Base-by-base conservation (phyloP, 2,113 vertebrate genomes). In the Pagrus major region DNA sequence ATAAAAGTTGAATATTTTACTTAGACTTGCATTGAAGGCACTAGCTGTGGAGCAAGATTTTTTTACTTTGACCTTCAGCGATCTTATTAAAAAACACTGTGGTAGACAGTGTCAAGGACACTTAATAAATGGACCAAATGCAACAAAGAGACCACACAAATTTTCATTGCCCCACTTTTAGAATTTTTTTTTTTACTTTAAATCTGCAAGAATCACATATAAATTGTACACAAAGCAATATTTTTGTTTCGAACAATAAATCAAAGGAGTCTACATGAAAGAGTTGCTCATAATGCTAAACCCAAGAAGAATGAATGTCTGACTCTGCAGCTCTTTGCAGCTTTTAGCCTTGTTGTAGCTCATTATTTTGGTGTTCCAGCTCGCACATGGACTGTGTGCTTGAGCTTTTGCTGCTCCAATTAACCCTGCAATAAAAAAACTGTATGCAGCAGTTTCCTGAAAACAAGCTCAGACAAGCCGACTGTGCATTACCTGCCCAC, bases 281-380 rank as follows among this genome's bases (percentile, higher is more conserved):
- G 49, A 1, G 23, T 37, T 55, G 15, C 60, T 66, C 15, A 37
- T 46, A 46, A 16, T 44, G 61, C 51, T 54, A 55, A 78, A 59
- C 23, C 60, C 20, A 25, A 0, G 20, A n/a, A 6, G 44, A 77
- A 49, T 52, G 37, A 42, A 39, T 47, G 27, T 6, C 51, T 71
- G 64, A 78, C 64, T 29, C 44, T 59, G 23, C 41, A 55, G 27
- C 51, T 51, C 18, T 77, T 39, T 63, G 42, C 54, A 75, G 33
- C 33, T 54, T 67, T 72, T 65, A 69, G 68, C 55, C 61, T 69
- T 46, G 29, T 47, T 81, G 31, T 41, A 44, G 33, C 76, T 83
- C 41, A 65, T 84, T 89, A 81, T 83, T 86, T 83, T 15, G 70
- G 56, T 60, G 59, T 31, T 52, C 29, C 12, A 18, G 70, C 46